phyloP scores from a whole-genome alignment of 2,888 invertebrate species.

The Sarcophaga rosellei region DNA sequence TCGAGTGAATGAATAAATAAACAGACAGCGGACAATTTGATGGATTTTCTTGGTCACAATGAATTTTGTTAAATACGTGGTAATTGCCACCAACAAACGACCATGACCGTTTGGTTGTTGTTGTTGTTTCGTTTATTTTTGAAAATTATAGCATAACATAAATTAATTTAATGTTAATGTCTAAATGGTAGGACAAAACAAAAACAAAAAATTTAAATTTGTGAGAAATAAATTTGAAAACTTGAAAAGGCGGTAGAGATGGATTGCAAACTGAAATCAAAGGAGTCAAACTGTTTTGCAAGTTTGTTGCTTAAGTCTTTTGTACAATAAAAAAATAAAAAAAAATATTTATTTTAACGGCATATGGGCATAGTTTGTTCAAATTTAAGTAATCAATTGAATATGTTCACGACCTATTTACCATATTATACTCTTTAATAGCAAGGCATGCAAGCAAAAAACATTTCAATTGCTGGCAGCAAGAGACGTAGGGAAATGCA shows the following conservation, averaged over 20 bases:
- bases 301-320: no score
- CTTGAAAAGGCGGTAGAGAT: no score
- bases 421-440: no score
- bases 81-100: constrained; percentile 70
- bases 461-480: no score
- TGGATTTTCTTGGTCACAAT: constrained; percentile 69
- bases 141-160: constrained; percentile 38
- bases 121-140: constrained; percentile 5
- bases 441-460: no score
- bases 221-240: constrained; percentile 26
- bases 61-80: constrained; percentile 70
- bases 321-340: neutral
- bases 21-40: constrained; percentile 59
- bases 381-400: no score
- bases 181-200: neutral
- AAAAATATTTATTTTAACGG: neutral
- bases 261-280: no score
- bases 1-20: constrained; percentile 42
- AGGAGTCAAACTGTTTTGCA: no score
- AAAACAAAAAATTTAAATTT: constrained; percentile 12
- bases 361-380: no score
- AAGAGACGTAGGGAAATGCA: no score
- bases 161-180: constrained; percentile 39
- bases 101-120: constrained; percentile 57
- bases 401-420: no score